phyloP scores from a whole-genome alignment of 2,113 vertebrate genomes.

The Symphodus melops region DNA sequence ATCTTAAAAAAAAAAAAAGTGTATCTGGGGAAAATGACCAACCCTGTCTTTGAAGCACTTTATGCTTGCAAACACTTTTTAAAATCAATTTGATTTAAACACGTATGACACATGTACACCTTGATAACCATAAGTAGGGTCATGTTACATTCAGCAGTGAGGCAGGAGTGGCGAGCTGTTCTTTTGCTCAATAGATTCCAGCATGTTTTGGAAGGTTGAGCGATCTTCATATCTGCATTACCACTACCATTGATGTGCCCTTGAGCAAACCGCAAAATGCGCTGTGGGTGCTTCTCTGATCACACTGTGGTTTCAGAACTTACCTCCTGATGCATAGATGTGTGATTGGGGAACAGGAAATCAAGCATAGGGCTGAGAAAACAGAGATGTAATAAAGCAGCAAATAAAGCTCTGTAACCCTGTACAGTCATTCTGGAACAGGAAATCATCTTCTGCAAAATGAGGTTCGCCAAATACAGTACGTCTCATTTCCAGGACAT shows the following conservation, averaged over 20 bases:
- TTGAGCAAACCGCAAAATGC: neutral
- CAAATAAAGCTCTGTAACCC: neutral
- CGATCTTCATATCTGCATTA: neutral
- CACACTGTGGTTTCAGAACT: neutral
- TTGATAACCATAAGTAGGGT: no score
- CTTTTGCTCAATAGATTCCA: neutral
- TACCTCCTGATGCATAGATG: neutral
- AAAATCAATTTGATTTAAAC: neutral
- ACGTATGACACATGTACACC: neutral
- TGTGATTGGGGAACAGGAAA: neutral
- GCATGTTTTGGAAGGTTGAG: neutral
- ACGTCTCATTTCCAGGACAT: conserved; percentile 14
- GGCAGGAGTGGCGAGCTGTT: neutral
- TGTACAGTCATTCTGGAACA: neutral
- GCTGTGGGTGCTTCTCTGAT: neutral
- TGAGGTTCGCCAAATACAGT: neutral
- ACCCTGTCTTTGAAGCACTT: neutral
- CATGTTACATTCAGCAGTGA: no score
- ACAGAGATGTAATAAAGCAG: conserved; percentile 2
- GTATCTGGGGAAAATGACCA: no score
- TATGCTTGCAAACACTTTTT: neutral
- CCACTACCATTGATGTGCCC: neutral
- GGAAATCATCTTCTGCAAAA: conserved; percentile 7
- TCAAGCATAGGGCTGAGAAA: neutral
- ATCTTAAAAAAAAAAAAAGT: no score